A percentile compares a stretch with the other conserved stretches of the same genome.
Evolutionary conservation across 2,113 vertebrate species (phyloP).

Genomic region (Gallinago media): DNA sequence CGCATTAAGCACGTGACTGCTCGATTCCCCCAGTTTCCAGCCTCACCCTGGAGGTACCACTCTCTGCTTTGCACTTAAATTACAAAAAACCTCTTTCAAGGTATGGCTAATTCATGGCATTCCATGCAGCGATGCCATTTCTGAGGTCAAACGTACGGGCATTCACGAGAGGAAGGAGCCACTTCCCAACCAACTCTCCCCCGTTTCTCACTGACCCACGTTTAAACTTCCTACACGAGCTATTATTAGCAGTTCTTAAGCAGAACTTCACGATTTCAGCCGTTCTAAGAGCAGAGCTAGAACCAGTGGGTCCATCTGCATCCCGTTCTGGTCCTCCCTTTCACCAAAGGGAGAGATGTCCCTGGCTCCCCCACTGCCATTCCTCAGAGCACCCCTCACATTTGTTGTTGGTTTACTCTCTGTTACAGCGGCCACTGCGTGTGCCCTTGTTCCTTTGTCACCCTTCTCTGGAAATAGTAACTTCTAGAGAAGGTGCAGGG

Average conservation of each 20-base stretch:
- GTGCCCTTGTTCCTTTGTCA: neutral
- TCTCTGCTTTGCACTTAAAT: neutral
- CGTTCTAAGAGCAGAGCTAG: neutral
- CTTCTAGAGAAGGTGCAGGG: neutral
- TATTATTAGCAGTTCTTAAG: neutral
- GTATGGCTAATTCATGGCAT: neutral
- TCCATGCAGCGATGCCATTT: neutral
- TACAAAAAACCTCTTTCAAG: neutral
- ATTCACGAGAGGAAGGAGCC: neutral
- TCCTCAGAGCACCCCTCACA: neutral
- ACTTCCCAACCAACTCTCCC: neutral
- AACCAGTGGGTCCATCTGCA: neutral
- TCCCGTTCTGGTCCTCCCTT: neutral
- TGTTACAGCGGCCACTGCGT: neutral
- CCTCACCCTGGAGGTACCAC: neutral
- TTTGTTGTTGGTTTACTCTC: neutral
- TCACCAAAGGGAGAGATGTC: neutral
- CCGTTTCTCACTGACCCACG: neutral
- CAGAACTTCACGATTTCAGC: neutral
- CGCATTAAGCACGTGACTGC: neutral
- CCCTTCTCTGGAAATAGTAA: neutral
- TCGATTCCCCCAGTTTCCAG: neutral
- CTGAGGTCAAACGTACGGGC: neutral
- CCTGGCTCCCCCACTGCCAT: neutral
- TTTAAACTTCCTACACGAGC: neutral